phyloP scores from a whole-genome alignment of 2,888 invertebrate species.

The Apodemia mormo region DNA sequence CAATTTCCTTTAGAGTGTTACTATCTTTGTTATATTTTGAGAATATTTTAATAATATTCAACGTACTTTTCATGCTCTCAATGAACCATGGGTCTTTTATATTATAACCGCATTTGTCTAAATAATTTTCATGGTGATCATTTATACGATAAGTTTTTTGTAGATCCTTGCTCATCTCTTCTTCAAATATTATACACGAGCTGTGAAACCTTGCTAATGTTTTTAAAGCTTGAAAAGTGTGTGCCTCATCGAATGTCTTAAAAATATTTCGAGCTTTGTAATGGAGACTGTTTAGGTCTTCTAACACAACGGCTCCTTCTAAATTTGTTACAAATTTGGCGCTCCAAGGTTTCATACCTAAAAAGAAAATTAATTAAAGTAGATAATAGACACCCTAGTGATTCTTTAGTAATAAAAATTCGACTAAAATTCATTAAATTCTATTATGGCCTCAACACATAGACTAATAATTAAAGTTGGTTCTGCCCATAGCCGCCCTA shows the following conservation, averaged over 20 bases:
- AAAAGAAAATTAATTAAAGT: conserved; percentile 34
- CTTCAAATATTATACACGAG: conserved; percentile 76
- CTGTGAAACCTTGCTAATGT: conserved; percentile 77
- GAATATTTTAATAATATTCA: conserved; percentile 55
- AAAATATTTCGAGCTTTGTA: conserved; percentile 60
- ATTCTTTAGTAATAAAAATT: too few species aligned
- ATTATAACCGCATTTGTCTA: conserved; percentile 55
- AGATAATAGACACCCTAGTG: neutral
- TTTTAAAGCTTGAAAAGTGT: conserved; percentile 68
- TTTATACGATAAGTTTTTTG: conserved; percentile 48
- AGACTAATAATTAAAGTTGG: too few species aligned
- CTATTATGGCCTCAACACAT: too few species aligned
- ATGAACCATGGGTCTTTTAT: conserved; percentile 55
- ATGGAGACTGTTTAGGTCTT: conserved; percentile 61
- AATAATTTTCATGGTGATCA: conserved; percentile 51
- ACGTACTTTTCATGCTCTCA: conserved; percentile 62
- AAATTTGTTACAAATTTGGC: conserved; percentile 52
- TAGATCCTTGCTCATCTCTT: conserved; percentile 55
- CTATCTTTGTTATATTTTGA: conserved; percentile 54
- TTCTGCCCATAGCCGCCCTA: too few species aligned
- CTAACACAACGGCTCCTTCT: conserved; percentile 62
- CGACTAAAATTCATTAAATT: too few species aligned
- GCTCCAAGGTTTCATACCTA: conserved; percentile 62
- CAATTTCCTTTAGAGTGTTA: conserved; percentile 46
- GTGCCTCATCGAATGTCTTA: conserved; percentile 65